A percentile compares a stretch with the other conserved stretches of the same genome.
phyloP scores from a whole-genome alignment of 2,888 invertebrate species.

The Scotopteryx bipunctaria region DNA sequence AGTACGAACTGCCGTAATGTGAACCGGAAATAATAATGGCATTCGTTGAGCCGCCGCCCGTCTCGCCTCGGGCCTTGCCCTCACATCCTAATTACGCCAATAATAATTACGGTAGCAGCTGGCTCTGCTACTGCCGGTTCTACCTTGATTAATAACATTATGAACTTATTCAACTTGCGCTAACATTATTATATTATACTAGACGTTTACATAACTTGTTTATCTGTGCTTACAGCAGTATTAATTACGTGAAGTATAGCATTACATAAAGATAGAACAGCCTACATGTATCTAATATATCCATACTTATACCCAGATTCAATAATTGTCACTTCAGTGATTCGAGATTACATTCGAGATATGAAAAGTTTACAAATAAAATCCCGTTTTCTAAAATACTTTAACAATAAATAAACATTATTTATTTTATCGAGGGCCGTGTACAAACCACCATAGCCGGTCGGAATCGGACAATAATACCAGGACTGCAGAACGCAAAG shows the following conservation, averaged over 20 bases:
- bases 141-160: conserved; percentile 57
- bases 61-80: conserved; percentile 71
- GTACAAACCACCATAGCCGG: not conserved
- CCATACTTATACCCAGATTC: no score
- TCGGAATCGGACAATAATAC: conserved; percentile 13
- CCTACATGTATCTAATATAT: no score
- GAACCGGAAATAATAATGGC: conserved; percentile 80
- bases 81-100: conserved; percentile 81
- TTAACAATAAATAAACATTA: not conserved
- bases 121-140: conserved; percentile 49
- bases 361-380: no score
- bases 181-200: conserved; percentile 37
- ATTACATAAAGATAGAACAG: no score
- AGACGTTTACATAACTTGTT: conserved; percentile 27
- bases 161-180: conserved; percentile 38
- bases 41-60: conserved; percentile 69
- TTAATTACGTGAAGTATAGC: conserved; percentile 15
- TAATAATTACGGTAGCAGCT: conserved; percentile 79
- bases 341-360: no score
- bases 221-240: conserved; percentile 2
- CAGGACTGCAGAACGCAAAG: conserved; percentile 12
- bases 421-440: conserved; percentile 3
- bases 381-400: not conserved
- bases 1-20: conserved; percentile 53
- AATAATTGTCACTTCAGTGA: no score